These are phyloP conservation scores for Scelioninae gen. 1 DNA, from an alignment of 2,888 invertebrate genomes.

Conservation along the genomic window DNA sequence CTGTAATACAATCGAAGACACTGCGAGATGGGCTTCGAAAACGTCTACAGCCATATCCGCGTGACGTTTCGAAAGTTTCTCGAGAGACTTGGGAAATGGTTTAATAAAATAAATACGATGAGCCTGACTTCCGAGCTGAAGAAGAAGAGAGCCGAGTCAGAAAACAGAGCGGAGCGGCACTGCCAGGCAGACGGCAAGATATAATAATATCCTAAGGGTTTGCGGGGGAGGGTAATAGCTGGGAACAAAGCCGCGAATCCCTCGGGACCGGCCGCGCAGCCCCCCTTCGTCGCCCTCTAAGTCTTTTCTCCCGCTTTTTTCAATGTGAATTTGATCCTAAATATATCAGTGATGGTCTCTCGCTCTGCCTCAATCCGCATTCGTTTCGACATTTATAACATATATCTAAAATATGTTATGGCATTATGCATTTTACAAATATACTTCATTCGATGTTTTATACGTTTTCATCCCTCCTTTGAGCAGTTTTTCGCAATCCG, in stretches of 20 bases:
- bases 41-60: conserved; percentile 68
- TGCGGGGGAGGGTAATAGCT: conserved; percentile 83
- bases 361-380: conserved; percentile 71
- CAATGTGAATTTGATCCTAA: conserved; percentile 82
- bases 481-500: conserved; percentile 59
- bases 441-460: conserved; percentile 60
- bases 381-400: conserved; percentile 69
- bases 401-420: too few relatives aligned
- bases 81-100: conserved; percentile 78
- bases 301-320: conserved; percentile 70
- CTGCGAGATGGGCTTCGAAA: conserved; percentile 68
- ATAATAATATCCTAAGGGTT: conserved; percentile 84
- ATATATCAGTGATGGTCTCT: conserved; percentile 79
- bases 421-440: conserved; percentile 68
- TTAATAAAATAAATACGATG: conserved; percentile 84
- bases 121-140: conserved; percentile 74
- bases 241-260: conserved; percentile 83
- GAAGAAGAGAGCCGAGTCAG: conserved; percentile 58
- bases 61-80: conserved; percentile 74
- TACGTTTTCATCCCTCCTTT: conserved; percentile 47
- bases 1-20: conserved; percentile 70
- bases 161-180: conserved; percentile 71
- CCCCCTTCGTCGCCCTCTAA: conserved; percentile 61
- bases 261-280: conserved; percentile 74
- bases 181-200: conserved; percentile 80